phyloP scores from a whole-genome alignment of 1,140 invertebrate genomes.

The Mamestra configurata region DNA sequence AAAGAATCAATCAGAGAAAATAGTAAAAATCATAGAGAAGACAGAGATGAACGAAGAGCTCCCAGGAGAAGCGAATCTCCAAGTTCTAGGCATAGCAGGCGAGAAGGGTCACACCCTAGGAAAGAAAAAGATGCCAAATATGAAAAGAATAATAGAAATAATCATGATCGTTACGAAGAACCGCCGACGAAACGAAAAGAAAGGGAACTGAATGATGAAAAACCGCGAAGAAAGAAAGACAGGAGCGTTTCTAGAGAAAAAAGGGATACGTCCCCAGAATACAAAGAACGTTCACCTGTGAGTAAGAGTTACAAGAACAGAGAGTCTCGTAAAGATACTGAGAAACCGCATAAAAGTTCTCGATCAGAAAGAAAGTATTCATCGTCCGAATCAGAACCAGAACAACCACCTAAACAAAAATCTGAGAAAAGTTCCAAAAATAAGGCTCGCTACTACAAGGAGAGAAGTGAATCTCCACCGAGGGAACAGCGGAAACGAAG shows the following conservation, averaged over 20 bases:
- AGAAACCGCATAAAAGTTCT: slow-evolving; percentile 70
- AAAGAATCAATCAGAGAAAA: slow-evolving; percentile 50
- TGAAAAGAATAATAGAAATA: slow-evolving; percentile 66
- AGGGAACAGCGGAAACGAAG: slow-evolving; percentile 53
- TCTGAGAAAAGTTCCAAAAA: slow-evolving; percentile 66
- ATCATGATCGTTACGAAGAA: slow-evolving; percentile 66
- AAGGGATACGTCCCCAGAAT: slow-evolving; percentile 66
- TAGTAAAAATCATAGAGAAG: slow-evolving; percentile 57
- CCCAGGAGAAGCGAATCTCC: slow-evolving; percentile 70
- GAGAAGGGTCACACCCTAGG: slow-evolving; percentile 59
- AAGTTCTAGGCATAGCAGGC: slow-evolving; percentile 64
- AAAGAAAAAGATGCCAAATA: slow-evolving; percentile 65
- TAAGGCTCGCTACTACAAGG: slow-evolving; percentile 66
- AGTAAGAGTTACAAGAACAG: slow-evolving; percentile 61
- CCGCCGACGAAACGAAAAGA: slow-evolving; percentile 57
- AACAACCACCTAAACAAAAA: slow-evolving; percentile 65
- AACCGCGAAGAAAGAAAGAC: slow-evolving; percentile 65
- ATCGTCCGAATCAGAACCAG: slow-evolving; percentile 70
- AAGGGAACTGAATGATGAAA: slow-evolving; percentile 60
- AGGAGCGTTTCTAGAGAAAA: slow-evolving; percentile 66
- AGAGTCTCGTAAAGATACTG: slow-evolving; percentile 67
- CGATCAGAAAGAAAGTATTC: slow-evolving; percentile 61
- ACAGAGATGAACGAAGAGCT: slow-evolving; percentile 55
- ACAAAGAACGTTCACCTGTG: slow-evolving; percentile 63
- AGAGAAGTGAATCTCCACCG: slow-evolving; percentile 62